These are phyloP conservation scores for Dusona sp. DNA, from an alignment of 2,888 invertebrate genomes.

Conservation along the genomic window DNA sequence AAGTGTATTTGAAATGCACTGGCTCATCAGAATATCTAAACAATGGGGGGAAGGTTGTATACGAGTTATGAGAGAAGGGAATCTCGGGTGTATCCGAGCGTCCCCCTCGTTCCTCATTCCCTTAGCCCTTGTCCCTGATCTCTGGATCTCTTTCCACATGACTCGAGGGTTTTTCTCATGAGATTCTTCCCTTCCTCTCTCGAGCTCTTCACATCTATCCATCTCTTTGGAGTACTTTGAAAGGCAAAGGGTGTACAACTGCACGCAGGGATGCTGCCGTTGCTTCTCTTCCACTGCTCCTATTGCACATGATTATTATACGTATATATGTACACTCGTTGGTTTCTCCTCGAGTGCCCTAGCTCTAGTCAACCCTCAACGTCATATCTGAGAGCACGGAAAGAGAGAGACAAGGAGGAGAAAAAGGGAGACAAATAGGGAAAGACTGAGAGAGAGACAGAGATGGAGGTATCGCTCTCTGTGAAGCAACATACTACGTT, in stretches of 20 bases:
- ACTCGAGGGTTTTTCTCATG: conserved; percentile 51
- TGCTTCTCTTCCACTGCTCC: conserved; percentile 51
- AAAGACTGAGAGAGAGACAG: conserved; percentile 1
- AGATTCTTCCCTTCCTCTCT: conserved; percentile 58
- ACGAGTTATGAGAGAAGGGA: conserved; percentile 20
- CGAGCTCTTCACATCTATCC: conserved; percentile 60
- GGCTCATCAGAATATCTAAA: conserved; percentile 82
- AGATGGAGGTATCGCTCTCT: conserved; percentile 40
- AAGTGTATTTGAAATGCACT: conserved; percentile 79
- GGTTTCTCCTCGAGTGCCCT: conserved; percentile 73
- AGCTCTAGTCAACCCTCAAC: conserved; percentile 78
- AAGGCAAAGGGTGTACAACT: conserved; percentile 69
- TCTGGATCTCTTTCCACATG: conserved; percentile 41
- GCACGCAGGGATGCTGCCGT: conserved; percentile 54
- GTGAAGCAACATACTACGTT: conserved; percentile 43
- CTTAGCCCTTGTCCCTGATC: conserved; percentile 25
- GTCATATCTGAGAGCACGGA: conserved; percentile 73
- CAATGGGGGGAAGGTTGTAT: conserved; percentile 73
- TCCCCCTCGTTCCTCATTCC: conserved; percentile 13
- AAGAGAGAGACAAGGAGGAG: conserved; percentile 16
- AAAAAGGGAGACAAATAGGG: neutral
- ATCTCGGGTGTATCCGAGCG: conserved; percentile 42
- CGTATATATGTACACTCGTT: conserved; percentile 30
- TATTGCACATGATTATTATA: conserved; percentile 41
- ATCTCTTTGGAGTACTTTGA: conserved; percentile 71